phyloP scores from a whole-genome alignment of 2,888 invertebrate genomes.

The Sisyra nigra region DNA sequence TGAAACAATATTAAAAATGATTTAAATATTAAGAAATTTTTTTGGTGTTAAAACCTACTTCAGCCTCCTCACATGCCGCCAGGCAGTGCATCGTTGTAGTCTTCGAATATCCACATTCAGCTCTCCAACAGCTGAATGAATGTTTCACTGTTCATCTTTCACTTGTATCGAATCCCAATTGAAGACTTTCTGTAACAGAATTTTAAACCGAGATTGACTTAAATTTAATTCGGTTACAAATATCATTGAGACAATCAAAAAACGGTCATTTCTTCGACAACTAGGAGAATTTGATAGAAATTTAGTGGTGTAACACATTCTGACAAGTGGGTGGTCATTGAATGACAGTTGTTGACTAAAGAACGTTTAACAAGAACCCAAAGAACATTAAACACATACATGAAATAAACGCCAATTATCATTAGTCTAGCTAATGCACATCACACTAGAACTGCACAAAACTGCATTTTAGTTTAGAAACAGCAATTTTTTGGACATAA shows the following conservation, averaged over 20 bases:
- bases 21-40: neutral
- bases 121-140: constrained; percentile 17
- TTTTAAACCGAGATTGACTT: too few relatives aligned
- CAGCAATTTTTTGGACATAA: too few relatives aligned
- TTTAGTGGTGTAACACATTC: constrained; percentile 12
- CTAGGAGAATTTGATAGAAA: too few relatives aligned
- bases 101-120: constrained; percentile 28
- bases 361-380: neutral
- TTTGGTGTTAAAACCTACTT: constrained; percentile 29
- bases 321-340: constrained; percentile 21
- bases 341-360: constrained; percentile 6
- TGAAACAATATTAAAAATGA: neutral
- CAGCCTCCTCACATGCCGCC: constrained; percentile 49
- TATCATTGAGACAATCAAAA: too few relatives aligned
- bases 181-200: too few relatives aligned
- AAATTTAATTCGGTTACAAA: too few relatives aligned
- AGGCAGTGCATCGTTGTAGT: constrained; percentile 44
- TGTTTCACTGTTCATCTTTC: neutral
- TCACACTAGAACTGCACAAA: too few relatives aligned
- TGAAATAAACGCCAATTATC: neutral
- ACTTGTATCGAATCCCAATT: too few relatives aligned
- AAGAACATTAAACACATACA: neutral
- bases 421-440: neutral
- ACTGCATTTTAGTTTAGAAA: too few relatives aligned
- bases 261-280: too few relatives aligned